Evolutionary conservation across 2,888 invertebrate genomes (phyloP).

Genomic region (Tetragonula carbonaria): DNA sequence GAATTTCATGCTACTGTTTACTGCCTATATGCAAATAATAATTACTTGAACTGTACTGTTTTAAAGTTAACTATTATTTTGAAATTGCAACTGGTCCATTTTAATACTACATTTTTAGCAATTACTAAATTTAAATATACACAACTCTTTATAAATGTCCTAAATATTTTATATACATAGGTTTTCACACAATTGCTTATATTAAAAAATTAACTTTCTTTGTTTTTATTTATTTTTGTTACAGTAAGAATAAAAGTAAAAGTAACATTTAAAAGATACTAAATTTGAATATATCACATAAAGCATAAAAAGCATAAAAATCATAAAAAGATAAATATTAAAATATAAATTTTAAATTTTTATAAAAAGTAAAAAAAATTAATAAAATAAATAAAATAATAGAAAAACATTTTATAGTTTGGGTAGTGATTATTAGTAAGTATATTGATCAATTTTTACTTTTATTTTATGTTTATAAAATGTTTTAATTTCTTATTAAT

Average conservation of each 20-base stretch:
- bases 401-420: constrained; percentile 13
- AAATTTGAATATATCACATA: constrained; percentile 8
- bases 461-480: constrained; percentile 34
- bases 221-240: constrained; percentile 11
- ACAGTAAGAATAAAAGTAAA: constrained; percentile 25
- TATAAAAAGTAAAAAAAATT: background rate
- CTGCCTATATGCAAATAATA: constrained; percentile 36
- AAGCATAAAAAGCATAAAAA: constrained; percentile 11
- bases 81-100: constrained; percentile 63
- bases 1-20: constrained; percentile 30
- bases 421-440: constrained; percentile 23
- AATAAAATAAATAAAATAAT: background rate
- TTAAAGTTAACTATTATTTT: constrained; percentile 21
- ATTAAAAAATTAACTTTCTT: constrained; percentile 7
- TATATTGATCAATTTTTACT: constrained; percentile 33
- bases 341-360: constrained; percentile 14
- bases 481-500: constrained; percentile 30
- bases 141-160: constrained; percentile 5
- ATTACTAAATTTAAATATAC: constrained; percentile 33
- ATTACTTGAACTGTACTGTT: constrained; percentile 21
- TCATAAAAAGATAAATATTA: constrained; percentile 3
- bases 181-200: background rate
- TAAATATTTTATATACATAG: constrained; percentile 31
- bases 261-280: constrained; percentile 21
- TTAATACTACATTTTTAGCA: constrained; percentile 41